Evolutionary conservation across 2,113 vertebrate species (phyloP).

Genomic region (Triplophysa siluroides): DNA sequence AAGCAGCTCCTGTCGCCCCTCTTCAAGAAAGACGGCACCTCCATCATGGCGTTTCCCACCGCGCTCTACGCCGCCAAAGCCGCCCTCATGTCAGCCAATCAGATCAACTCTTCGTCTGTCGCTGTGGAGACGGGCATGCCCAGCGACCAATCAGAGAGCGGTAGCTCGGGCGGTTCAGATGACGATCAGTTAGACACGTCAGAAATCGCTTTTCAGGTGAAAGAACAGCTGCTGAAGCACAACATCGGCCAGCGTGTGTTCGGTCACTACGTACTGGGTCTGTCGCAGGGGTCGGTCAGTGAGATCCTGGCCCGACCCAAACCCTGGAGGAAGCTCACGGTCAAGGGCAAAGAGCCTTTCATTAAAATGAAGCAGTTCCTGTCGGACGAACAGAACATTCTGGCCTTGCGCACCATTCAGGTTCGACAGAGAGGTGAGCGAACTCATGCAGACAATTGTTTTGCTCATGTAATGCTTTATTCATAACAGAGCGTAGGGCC

Average conservation of each 20-base stretch:
- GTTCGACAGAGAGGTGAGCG: conserved; percentile 97
- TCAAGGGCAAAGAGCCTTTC: conserved; percentile 98
- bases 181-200: conserved; percentile 95
- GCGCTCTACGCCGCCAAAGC: conserved; percentile 84
- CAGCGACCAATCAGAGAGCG: conserved; percentile 80
- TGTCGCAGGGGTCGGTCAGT: conserved; percentile 96
- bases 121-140: conserved; percentile 72
- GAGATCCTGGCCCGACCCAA: conserved; percentile 98
- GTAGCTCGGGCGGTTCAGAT: conserved; percentile 71
- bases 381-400: conserved; percentile 95
- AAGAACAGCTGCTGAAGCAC: conserved; percentile 97
- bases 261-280: conserved; percentile 94
- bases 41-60: conserved; percentile 77
- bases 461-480: no score
- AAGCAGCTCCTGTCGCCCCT: conserved; percentile 79
- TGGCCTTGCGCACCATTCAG: conserved; percentile 96
- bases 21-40: conserved; percentile 82
- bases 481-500: no score
- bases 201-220: conserved; percentile 97
- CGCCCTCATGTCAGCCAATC: conserved; percentile 68
- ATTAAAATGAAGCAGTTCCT: conserved; percentile 99
- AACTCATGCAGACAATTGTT: no score
- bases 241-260: conserved; percentile 98
- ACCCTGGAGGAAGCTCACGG: conserved; percentile 97
- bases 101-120: conserved; percentile 54